Evolutionary conservation across 2,888 invertebrate species (phyloP), one percentile per base, ranked within the genome.

Genomic region (Acanthosepion esculentum): DNA sequence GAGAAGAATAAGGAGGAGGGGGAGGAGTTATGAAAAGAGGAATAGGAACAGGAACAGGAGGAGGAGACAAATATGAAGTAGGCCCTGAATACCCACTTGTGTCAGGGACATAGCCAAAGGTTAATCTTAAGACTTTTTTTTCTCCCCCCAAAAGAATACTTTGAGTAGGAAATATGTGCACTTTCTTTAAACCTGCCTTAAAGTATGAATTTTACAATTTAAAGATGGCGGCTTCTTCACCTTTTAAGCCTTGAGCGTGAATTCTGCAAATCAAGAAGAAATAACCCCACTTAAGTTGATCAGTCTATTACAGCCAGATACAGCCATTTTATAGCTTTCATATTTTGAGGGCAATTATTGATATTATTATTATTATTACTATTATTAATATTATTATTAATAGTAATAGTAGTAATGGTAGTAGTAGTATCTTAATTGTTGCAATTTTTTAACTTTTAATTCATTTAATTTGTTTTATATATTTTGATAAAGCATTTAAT

Each of bases 61-160:
- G 29, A 78, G 78, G n/a, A n/a, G 29, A n/a, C 29, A 78, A 78
- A 29, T n/a, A 78, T 78, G 78, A 78, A 78, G 78, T 78, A 78
- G 78, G 78, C 78, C n/a, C 78, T 78, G 78, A 78, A 78, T 78
- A 78, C 78, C 78, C 78, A 78, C 78, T 78, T 78, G 78, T 78
- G 78, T 78, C 78, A 78, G 78, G 78, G 78, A 78, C 78, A 78
- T 78, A n/a, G 78, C 78, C 29, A 78, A 78, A 78, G 78, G 78
- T 78, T 78, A 78, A 78, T 78, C n/a, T 10, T 41, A 41, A 41
- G 3, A 78, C n/a, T 78, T 78, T 64, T 64, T 78, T 78, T n/a
- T 78, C 78, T n/a, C 29, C 12, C 29, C 78, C 29, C 29, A 78
- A 78, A 78, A 78, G 78, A 78, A 78, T 78, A 78, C 78, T 78